Evolutionary conservation across 2,113 vertebrate species (phyloP).

Genomic region (Pica pica): DNA sequence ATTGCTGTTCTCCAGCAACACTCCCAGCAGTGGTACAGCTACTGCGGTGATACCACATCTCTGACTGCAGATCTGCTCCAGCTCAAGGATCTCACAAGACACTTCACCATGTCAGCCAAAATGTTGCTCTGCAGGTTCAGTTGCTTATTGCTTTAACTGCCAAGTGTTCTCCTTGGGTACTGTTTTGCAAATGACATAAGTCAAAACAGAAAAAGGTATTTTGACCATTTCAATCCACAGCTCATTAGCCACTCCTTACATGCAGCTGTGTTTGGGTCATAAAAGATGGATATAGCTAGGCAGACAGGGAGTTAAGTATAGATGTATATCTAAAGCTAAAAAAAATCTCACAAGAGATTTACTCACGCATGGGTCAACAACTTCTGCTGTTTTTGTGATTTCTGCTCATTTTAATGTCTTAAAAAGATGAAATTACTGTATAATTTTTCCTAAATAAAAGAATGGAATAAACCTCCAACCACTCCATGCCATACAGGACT

Average conservation of each 20-base stretch:
- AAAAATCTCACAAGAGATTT: background rate
- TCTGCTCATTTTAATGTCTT: background rate
- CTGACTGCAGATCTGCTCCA: background rate
- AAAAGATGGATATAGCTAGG: background rate
- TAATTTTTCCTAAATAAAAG: background rate
- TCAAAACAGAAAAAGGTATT: background rate
- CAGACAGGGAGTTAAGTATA: background rate
- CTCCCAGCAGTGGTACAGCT: background rate
- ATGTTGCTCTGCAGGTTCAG: background rate
- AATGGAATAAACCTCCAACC: background rate
- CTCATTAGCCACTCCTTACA: background rate
- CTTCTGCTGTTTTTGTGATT: background rate
- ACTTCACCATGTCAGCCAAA: background rate
- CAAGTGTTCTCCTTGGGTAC: background rate
- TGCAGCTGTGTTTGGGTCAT: background rate
- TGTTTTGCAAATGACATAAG: background rate
- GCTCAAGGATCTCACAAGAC: background rate
- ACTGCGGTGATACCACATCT: background rate
- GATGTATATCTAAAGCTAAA: background rate
- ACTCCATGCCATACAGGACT: background rate
- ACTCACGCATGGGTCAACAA: fast-evolving
- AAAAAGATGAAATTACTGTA: background rate
- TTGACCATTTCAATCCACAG: background rate
- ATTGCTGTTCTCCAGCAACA: background rate
- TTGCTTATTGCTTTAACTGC: background rate